Base-by-base conservation (phyloP, 2,797 vertebrate genomes). In the Ctenopoma multispine region DNA sequence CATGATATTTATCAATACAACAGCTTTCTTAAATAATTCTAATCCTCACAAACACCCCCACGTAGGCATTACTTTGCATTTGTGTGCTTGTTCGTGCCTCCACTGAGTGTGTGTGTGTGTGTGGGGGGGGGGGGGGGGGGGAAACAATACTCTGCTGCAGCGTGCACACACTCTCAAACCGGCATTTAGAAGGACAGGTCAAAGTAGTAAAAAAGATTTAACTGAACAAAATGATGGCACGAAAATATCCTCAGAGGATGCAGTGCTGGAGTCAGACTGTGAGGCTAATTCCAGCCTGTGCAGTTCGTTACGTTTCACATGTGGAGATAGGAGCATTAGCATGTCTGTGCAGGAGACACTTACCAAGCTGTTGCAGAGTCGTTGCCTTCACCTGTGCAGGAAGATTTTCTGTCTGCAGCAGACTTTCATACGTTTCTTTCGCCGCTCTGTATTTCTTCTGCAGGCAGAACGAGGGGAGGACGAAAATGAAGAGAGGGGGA, bases 361-460 rank as follows among this genome's bases (percentile, higher is more conserved):
- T 94, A 97, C 98, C 98, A 87, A 99, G 95, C 92, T 99, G 97
- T 93, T 99, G 98, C 90, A 99, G 95, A 74, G 98, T 95, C 85
- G 96, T 96, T 78, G 98, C 97, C 95, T 99, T 99, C 93, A 99
- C 97, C 96, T 98, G 97, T 89, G 95, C 94, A 92, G 98, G 95
- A 94, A 99, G 96, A 92, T 97, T 95, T 88, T 99, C 97, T 6
- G 94, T 95, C 94, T 98, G 96, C 92, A 99, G 87, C 91, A 99
- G 96, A 93, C 95, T 96, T 90, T 99, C 97, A 90, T 99, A 99
- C 56, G 97, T 96, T 92, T 99, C 97, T 90, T 99, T 99, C 86
- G 98, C 97, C 84, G 96, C 95, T 91, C 97, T 95, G 94, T 98
- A 96, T 92, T 98, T 99, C 94, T 97, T 97, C 98, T 99, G 92